Conservation (phyloP, 2,113 vertebrate species). For the Zapus hudsonius region DNA sequence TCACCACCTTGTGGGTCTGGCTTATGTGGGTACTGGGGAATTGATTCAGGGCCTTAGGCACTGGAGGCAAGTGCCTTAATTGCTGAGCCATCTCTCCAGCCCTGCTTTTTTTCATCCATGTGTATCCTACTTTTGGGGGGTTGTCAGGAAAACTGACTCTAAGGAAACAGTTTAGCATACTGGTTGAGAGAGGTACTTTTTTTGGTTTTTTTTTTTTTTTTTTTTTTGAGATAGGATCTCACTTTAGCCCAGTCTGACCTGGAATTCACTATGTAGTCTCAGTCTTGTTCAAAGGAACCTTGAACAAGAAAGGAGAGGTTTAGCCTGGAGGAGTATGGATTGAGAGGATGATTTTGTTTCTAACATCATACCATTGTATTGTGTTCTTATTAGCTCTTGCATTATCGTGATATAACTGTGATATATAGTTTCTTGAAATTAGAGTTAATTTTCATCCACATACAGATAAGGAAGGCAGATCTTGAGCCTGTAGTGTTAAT, state of each 20-base stretch:
- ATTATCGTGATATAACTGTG: background rate
- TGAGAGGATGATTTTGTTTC: conserved; percentile 27
- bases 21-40: too few species aligned
- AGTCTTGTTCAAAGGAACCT: too few species aligned
- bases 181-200: background rate
- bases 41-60: too few species aligned
- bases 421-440: background rate
- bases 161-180: background rate
- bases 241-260: too few species aligned
- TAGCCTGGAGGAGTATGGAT: background rate
- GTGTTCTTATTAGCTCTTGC: background rate
- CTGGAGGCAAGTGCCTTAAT: too few species aligned
- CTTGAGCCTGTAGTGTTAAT: conserved; percentile 2
- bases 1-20: too few species aligned
- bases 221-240: too few species aligned
- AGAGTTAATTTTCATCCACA: background rate
- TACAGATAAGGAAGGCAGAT: background rate
- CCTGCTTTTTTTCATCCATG: background rate
- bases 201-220: background rate
- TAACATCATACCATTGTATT: conserved; percentile 2
- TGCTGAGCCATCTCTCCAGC: too few species aligned
- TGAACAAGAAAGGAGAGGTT: background rate
- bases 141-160: background rate
- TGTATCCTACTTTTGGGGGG: background rate
- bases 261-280: too few species aligned